Percentiles rank a stretch among this genome's conserved stretches.
phyloP scores from a whole-genome alignment of 64 coral and sea anemone species.

The Montipora sp. region DNA sequence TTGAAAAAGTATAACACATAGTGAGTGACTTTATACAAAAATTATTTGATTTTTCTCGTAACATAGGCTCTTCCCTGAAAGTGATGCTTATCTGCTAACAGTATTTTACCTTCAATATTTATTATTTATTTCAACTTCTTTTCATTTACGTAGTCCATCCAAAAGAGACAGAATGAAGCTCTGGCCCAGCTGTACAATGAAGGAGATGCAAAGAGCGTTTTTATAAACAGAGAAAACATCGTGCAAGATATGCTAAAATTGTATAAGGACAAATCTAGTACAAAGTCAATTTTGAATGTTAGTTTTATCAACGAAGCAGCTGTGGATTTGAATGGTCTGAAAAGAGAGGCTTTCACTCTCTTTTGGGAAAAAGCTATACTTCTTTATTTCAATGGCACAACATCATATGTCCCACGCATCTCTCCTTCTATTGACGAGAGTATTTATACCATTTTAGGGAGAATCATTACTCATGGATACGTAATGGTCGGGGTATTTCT shows the following conservation, averaged over 20 bases:
- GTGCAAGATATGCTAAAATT: conserved; percentile 22
- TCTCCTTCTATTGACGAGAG: background rate
- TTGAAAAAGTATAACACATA: too few relatives aligned
- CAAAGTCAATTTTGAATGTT: conserved; percentile 15
- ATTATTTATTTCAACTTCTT: background rate
- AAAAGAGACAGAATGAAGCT: background rate
- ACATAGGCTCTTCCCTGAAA: too few relatives aligned
- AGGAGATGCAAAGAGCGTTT: background rate
- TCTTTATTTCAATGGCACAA: conserved; percentile 25
- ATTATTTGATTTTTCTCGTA: too few relatives aligned
- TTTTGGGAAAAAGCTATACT: conserved; percentile 10
- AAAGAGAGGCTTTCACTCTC: conserved; percentile 33
- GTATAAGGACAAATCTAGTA: background rate
- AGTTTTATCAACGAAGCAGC: conserved; percentile 4
- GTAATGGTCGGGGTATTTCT: background rate
- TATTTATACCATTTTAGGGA: background rate
- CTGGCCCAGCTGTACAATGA: background rate
- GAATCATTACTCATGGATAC: conserved; percentile 18
- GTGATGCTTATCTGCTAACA: too few relatives aligned
- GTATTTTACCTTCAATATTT: too few relatives aligned
- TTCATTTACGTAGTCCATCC: background rate
- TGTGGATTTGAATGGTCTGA: conserved; percentile 10
- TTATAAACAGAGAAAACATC: conserved; percentile 29
- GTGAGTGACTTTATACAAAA: too few relatives aligned
- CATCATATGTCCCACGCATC: conserved; percentile 12